Base-by-base conservation (phyloP, 2,888 invertebrate genomes). In the Caenorhabditis sulstoni region DNA sequence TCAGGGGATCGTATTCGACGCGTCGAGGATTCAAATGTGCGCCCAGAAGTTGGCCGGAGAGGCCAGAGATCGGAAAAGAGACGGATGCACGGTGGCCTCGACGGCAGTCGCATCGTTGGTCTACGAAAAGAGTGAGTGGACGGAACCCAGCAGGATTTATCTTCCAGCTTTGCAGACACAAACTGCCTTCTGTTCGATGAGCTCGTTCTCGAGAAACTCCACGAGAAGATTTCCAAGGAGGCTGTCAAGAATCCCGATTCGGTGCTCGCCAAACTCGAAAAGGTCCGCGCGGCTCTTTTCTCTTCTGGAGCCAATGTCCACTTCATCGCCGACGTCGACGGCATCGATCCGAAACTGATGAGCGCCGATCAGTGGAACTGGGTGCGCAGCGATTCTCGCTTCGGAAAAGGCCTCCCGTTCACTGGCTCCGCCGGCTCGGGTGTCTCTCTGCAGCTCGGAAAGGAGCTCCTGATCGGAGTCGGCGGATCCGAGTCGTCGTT, bases 1-100 rank as follows among this genome's bases (percentile, higher is more conserved):
- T 55, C 23, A 78, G 47, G 79, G 79, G 23, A 57, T 79, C 12
- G 66, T 70, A 14, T 79, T 79, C 66, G 79, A 75, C 23, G 61
- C 79, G 3, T 64, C 70, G 0, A 35, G 84, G 44, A 66, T 84
- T 23, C 82, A 84, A 14, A 78, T 95, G 29, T 94, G 95, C 82
- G 94, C 94, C 0, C 94, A 94, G 79, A 94, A 95, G 91, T 93
- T 96, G 91, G 93, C 94, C 57, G 95, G 95, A 85, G 94, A 95
- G 80, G 94, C 95, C 0, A 93, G 95, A 0, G 94, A 94, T 90
- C 93, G 93, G 65, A 94, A 94, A 90, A 92, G 94, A 44, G 93
- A 93, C 76, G 96, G 95, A 2, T 92, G 93, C 87, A 93, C 93
- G 81, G 93, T 96, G 88, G 84, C 84, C 0, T 73, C 71, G 1